Evolutionary conservation across 1,140 invertebrate species (phyloP).

Genomic region (Brachystomella parvula): DNA sequence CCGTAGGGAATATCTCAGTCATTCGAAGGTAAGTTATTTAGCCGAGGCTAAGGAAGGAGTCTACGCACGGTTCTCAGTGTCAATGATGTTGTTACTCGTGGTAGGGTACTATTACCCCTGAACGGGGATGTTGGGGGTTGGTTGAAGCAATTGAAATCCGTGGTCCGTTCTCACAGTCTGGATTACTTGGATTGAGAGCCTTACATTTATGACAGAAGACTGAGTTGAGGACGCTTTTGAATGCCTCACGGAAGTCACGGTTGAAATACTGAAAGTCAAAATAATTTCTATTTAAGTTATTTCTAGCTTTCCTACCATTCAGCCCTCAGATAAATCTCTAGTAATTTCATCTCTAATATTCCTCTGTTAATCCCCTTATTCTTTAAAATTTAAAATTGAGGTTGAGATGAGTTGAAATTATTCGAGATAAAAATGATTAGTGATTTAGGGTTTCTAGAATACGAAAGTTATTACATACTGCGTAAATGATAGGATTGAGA

Average conservation of each 20-base stretch:
- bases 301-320: no score
- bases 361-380: no score
- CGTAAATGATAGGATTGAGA: conserved; percentile 94
- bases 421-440: no score
- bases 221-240: conserved; percentile 83
- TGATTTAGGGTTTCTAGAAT: no score
- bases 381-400: no score
- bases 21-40: no score
- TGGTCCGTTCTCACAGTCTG: conserved; percentile 19
- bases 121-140: conserved; percentile 11
- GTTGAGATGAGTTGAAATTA: no score
- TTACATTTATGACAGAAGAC: conserved; percentile 50
- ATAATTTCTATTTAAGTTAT: no score
- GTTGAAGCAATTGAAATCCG: conserved; percentile 12
- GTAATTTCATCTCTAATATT: not conserved
- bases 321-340: no score
- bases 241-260: conserved; percentile 93
- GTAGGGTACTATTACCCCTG: no score
- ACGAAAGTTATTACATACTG: conserved; percentile 43
- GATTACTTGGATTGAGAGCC: conserved; percentile 12
- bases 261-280: conserved; percentile 81
- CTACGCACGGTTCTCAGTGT: not conserved
- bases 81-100: conserved; percentile 18
- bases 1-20: no score
- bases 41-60: no score